Evolutionary conservation across 2,888 invertebrate species (phyloP), one percentile per base, ranked within the genome.

Genomic region (Choreutis nemorana): DNA sequence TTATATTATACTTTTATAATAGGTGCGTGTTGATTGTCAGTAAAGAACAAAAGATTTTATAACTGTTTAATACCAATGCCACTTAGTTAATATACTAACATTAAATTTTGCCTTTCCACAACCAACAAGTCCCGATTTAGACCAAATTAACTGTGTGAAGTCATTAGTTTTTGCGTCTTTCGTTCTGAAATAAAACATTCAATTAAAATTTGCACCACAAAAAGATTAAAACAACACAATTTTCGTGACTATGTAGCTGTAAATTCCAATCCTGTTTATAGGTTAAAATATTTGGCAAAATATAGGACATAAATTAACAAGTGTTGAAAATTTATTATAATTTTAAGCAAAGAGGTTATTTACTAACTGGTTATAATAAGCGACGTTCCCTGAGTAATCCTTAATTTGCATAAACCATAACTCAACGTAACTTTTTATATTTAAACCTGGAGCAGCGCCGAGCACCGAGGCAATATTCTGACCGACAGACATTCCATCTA

Each of bases 91-190:
- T 29, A 42, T 45, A 42, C 46, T 66, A 54, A 77, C 77, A 36
- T 54, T 53, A 39, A 77, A 78, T 35, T 53, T 70, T 2, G 59
- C 62, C 51, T 52, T 64, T 2, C 75, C 77, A 37, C 77, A 78
- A 14, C 77, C 77, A 3, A 78, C 64, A 25, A 45, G 41, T 29
- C 57, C 51, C 3, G 71, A 68, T 9, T 66, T 58, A 6, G 70
- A 73, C 77, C 77, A 78, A 36, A 77, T 63, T 40, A 78, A 45
- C 48, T 77, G 77, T 7, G 72, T 72, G 30, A 77, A 73, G 39
- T 63, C 51, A 40, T 51, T 54, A 12, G 63, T 53, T 28, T 47
- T 53, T 18, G 35, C 35, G 33, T 64, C 56, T 12, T 30, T 40
- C 7, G 64, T 50, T 33, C 68, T 68, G 51, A 31, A 54, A 61